A percentile compares a stretch with the other conserved stretches of the same genome.
phyloP scores from a whole-genome alignment of 2,888 invertebrate genomes.

The Aradus depressus region DNA sequence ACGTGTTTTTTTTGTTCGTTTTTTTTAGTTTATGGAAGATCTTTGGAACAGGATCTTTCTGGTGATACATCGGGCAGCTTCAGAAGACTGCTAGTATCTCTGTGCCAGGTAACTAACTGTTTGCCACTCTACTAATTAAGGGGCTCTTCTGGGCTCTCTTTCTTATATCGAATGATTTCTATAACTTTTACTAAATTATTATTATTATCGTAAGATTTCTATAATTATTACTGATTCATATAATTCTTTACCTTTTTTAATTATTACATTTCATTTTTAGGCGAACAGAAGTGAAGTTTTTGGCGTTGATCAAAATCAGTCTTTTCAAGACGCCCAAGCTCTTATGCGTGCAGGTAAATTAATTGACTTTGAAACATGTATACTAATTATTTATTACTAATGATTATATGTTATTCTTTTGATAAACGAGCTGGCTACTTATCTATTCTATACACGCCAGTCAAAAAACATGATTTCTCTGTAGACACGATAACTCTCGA shows the following conservation, averaged over 20 bases:
- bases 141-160: background rate
- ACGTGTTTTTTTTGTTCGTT: constrained; percentile 24
- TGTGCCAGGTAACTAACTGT: constrained; percentile 51
- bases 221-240: background rate
- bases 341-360: constrained; percentile 60
- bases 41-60: constrained; percentile 69
- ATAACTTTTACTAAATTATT: background rate
- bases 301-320: constrained; percentile 55
- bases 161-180: background rate
- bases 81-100: constrained; percentile 74
- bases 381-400: too few relatives aligned
- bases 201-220: background rate
- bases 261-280: constrained; percentile 36
- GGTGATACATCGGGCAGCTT: constrained; percentile 89
- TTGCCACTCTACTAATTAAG: background rate
- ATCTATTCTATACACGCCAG: too few relatives aligned
- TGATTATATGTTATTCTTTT: too few relatives aligned
- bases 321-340: constrained; percentile 70
- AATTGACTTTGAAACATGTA: too few relatives aligned
- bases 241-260: background rate
- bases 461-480: too few relatives aligned
- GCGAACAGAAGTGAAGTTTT: constrained; percentile 72
- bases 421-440: too few relatives aligned
- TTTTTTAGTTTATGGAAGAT: constrained; percentile 60
- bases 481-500: too few relatives aligned